phyloP scores from a whole-genome alignment of 1,140 invertebrate genomes.

The Pseudoatta argentina region DNA sequence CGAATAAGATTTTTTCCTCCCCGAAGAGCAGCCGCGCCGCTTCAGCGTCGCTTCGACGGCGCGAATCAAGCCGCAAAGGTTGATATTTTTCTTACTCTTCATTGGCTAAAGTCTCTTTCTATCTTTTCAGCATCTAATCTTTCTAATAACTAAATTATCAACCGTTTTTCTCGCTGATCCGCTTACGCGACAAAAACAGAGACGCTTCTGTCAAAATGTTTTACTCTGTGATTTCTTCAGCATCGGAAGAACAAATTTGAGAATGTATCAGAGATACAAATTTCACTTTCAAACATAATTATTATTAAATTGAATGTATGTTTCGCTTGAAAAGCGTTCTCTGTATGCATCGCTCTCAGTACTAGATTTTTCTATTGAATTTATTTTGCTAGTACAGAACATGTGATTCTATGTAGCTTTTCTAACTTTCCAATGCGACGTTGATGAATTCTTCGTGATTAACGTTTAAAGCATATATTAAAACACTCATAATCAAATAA shows the following conservation, averaged over 20 bases:
- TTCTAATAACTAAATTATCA: constrained; percentile 14
- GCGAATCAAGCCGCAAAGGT: constrained; percentile 62
- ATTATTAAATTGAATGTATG: constrained; percentile 12
- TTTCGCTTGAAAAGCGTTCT: constrained; percentile 17
- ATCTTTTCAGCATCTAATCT: constrained; percentile 67
- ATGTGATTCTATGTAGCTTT: constrained; percentile 63
- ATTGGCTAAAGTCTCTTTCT: constrained; percentile 69
- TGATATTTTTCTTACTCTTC: constrained; percentile 78
- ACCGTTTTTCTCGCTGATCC: background rate
- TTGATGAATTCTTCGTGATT: constrained; percentile 57
- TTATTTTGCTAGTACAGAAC: constrained; percentile 64
- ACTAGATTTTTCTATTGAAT: constrained; percentile 31
- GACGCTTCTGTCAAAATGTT: constrained; percentile 8
- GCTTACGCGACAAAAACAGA: constrained; percentile 13
- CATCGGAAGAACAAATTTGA: background rate
- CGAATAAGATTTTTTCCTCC: constrained; percentile 23
- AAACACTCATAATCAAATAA: constrained; percentile 18
- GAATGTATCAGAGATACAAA: background rate
- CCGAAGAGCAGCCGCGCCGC: constrained; percentile 41
- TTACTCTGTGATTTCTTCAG: constrained; percentile 10
- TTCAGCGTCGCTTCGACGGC: constrained; percentile 70
- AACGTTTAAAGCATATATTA: background rate
- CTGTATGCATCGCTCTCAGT: constrained; percentile 13
- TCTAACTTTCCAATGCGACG: constrained; percentile 36
- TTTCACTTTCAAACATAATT: background rate